Base-by-base conservation (phyloP, 2,113 vertebrate species). In the Tetrax tetrax region DNA sequence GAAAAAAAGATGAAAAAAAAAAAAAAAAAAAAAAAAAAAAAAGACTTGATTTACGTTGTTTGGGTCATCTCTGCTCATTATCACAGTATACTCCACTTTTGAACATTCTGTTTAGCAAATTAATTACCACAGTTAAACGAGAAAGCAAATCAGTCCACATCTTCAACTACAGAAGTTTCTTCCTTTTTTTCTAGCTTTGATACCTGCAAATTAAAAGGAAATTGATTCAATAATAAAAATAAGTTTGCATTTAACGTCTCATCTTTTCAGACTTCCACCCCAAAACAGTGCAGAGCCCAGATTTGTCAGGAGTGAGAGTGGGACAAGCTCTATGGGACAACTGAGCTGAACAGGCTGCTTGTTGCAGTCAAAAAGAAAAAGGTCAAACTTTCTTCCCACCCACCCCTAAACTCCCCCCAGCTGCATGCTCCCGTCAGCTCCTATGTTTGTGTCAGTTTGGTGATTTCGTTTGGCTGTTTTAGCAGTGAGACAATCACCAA, bases 191-290 rank as follows among this genome's bases (percentile, higher is more conserved):
- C 97, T 63, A 98, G 78, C 43, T 79, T 71, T 38, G 95, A 93
- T 57, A 98, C 97, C 98, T 98, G 91, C 48, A 98, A 90, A 27
- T 59, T 35, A 84, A 95, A 89, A 93, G 59, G 25, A 41, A 92
- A 91, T 6, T 4, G 27, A 71, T 50, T 90, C 48, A 91, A 28
- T 9, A 53, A 7, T n/a, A 77, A 85, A 79, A 94, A 45, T 24
- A 54, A 75, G 15, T 53, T 90, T 48, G 35, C 25, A 56, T 60
- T 75, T 53, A 38, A 80, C 10, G 5, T 47, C n/a, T 63, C 69
- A 17, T 66, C 71, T 48, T 61, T 78, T 83, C 84, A 88, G 43
- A 41, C 17, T 51, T 54, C 43, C 29, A 60, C 14, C 37, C 77
- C 56, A 31, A 59, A 47, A 17, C 43, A 70, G 48, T 4, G 29